Evolutionary conservation across 2,797 vertebrate species (phyloP).

Genomic region (Xiphorhynchus erythropygius): DNA sequence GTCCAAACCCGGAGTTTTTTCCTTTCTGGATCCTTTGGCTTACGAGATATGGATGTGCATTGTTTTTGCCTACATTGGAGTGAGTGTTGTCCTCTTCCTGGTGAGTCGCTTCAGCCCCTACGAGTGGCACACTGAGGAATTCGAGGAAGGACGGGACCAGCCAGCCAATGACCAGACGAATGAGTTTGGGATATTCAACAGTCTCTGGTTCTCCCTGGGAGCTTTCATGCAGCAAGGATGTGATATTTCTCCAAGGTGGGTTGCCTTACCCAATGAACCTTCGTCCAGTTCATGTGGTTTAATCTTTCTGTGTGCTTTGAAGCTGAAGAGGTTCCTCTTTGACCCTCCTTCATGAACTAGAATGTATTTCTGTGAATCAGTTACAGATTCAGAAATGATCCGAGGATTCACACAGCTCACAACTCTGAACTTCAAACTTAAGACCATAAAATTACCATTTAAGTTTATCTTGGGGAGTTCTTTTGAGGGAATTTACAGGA

Average conservation of each 20-base stretch:
- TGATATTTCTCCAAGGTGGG: constrained; percentile 97
- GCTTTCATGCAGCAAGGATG: constrained; percentile 99
- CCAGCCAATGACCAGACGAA: constrained; percentile 89
- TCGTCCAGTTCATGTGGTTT: background rate
- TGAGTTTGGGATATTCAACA: constrained; percentile 99
- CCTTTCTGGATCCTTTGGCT: constrained; percentile 96
- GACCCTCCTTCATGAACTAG: background rate
- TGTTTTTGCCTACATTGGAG: constrained; percentile 98
- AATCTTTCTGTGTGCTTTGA: background rate
- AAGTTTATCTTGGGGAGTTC: background rate
- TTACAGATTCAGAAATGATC: background rate
- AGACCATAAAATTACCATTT: background rate
- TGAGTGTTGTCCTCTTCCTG: constrained; percentile 97
- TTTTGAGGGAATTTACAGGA: background rate
- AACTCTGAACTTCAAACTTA: background rate
- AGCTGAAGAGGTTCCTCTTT: background rate
- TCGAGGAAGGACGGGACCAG: constrained; percentile 88
- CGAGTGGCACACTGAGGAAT: constrained; percentile 96
- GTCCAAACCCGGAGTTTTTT: constrained; percentile 98
- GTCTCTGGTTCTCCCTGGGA: constrained; percentile 97
- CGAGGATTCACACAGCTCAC: background rate
- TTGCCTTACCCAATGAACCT: background rate
- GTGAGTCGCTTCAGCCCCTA: constrained; percentile 99
- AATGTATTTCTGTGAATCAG: background rate
- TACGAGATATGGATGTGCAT: constrained; percentile 99